phyloP scores from a whole-genome alignment of 2,113 vertebrate species.

The Irena cyanogastra region DNA sequence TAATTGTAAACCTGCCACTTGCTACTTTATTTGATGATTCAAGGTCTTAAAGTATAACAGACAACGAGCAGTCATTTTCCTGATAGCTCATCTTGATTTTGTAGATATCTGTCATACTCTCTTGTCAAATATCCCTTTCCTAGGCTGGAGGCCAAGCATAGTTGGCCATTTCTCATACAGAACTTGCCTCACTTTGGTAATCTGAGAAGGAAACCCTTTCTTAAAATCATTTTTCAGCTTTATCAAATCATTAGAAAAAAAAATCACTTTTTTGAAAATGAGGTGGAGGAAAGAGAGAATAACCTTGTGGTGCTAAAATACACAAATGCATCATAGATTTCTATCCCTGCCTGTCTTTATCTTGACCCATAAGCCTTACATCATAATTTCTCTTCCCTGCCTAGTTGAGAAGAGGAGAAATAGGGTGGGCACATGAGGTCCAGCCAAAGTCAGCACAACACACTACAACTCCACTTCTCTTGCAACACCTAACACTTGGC shows the following conservation, averaged over 20 bases:
- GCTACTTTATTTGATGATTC: not conserved
- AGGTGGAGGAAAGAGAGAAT: not conserved
- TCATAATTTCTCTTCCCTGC: not conserved
- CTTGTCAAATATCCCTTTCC: not conserved
- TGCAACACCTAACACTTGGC: not conserved
- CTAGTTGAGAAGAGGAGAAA: not conserved
- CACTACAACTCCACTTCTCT: no score
- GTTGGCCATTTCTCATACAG: not conserved
- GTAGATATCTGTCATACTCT: not conserved
- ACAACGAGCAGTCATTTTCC: not conserved
- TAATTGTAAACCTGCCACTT: not conserved
- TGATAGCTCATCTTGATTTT: not conserved
- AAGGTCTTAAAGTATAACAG: not conserved
- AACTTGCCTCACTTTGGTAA: not conserved
- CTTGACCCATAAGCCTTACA: not conserved
- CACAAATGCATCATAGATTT: not conserved
- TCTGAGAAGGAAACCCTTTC: not conserved
- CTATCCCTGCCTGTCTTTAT: not conserved
- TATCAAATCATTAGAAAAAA: not conserved
- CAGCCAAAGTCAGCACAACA: not conserved
- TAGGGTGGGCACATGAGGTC: not conserved
- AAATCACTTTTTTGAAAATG: not conserved
- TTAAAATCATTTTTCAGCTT: not conserved
- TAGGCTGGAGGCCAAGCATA: not conserved
- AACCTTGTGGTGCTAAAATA: not conserved